These are phyloP conservation scores for Penaeus vannamei DNA, from an alignment of 1,140 invertebrate species.

Conservation along the genomic window DNA sequence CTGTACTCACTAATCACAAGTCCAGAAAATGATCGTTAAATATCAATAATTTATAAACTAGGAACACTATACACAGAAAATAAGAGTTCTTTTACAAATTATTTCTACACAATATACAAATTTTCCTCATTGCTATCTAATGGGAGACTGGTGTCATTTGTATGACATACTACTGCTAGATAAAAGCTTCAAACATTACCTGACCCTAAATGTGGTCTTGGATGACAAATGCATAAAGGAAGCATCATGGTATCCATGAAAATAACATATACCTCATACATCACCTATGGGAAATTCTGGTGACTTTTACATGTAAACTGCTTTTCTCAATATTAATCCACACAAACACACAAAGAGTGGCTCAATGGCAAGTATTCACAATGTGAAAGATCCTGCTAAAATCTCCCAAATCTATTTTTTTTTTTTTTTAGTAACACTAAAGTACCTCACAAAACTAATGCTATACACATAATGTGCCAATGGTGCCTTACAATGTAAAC, in stretches of 20 bases:
- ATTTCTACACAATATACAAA: conserved; percentile 62
- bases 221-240: conserved; percentile 63
- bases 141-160: conserved; percentile 58
- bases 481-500: conserved; percentile 55
- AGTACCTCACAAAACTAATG: conserved; percentile 58
- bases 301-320: conserved; percentile 47
- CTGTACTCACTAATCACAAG: conserved; percentile 49
- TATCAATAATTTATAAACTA: conserved; percentile 55
- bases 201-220: conserved; percentile 43
- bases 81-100: conserved; percentile 56
- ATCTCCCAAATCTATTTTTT: conserved; percentile 40
- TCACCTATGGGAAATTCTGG: conserved; percentile 44
- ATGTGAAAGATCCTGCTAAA: conserved; percentile 39
- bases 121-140: conserved; percentile 62
- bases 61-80: conserved; percentile 58
- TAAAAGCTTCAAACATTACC: conserved; percentile 60
- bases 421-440: conserved; percentile 48
- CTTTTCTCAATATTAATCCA: conserved; percentile 18
- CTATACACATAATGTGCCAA: conserved; percentile 57
- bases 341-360: conserved; percentile 23
- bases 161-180: conserved; percentile 53
- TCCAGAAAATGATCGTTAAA: conserved; percentile 40
- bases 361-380: conserved; percentile 27
- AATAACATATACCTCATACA: conserved; percentile 53
- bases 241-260: conserved; percentile 55